phyloP scores from a whole-genome alignment of 2,113 vertebrate species.

The Chunga burmeisteri region DNA sequence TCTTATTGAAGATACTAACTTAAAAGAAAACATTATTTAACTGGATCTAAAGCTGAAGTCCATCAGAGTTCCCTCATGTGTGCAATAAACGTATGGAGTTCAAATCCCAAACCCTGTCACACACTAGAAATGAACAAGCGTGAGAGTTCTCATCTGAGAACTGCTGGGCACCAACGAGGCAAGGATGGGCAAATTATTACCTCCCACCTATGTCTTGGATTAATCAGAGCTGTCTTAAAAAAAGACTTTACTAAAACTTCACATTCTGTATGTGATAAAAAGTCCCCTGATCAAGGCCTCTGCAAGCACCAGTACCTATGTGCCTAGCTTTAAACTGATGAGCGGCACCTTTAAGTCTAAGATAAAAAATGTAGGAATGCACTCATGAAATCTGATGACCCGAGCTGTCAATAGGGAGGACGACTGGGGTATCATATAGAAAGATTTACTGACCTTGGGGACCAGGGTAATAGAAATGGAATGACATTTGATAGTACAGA shows the following conservation, averaged over 20 bases:
- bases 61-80: not conserved
- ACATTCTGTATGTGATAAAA: not conserved
- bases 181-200: not conserved
- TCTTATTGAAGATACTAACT: not conserved
- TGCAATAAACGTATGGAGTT: not conserved
- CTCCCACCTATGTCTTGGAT: not conserved
- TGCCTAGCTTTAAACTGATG: not conserved
- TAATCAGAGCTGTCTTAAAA: not conserved
- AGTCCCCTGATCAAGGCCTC: not conserved
- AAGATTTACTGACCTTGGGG: slow-evolving; percentile 23
- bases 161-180: not conserved
- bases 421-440: not conserved
- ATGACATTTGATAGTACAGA: slow-evolving; percentile 47
- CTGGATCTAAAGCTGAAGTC: not conserved
- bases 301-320: not conserved
- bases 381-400: slow-evolving; percentile 38
- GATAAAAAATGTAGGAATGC: slow-evolving; percentile 12
- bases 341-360: slow-evolving; percentile 1
- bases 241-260: not conserved
- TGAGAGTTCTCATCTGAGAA: not conserved
- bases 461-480: slow-evolving; percentile 25
- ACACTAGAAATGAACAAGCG: not conserved
- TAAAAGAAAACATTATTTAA: not conserved
- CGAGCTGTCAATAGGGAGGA: not conserved
- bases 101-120: not conserved